Percentiles rank a stretch among this genome's conserved stretches.
phyloP scores from a whole-genome alignment of 2,888 invertebrate genomes.

The Oegoconia quadripuncta region DNA sequence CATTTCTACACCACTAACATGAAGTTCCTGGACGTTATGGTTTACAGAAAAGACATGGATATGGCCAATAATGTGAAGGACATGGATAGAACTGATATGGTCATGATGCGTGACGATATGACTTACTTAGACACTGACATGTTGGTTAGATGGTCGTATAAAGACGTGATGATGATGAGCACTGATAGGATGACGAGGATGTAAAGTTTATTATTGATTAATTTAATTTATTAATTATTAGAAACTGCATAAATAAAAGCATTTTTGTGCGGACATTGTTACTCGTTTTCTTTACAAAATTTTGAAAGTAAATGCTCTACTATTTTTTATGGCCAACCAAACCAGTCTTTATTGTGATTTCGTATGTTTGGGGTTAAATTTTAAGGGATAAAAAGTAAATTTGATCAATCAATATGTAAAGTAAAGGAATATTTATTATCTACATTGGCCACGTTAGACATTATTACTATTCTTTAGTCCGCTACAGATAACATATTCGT shows the following conservation, averaged over 20 bases:
- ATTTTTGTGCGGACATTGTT: neutral
- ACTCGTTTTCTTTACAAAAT: too few relatives aligned
- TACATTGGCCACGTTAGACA: too few relatives aligned
- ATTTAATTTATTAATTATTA: neutral
- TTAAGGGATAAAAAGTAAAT: too few relatives aligned
- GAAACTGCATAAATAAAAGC: neutral
- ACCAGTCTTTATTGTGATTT: too few relatives aligned
- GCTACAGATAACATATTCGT: too few relatives aligned
- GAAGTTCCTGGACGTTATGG: conserved; percentile 80
- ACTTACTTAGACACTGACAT: conserved; percentile 62
- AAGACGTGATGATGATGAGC: conserved; percentile 62
- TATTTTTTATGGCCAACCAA: too few relatives aligned
- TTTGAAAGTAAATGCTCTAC: too few relatives aligned
- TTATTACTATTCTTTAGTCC: too few relatives aligned
- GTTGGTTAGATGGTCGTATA: conserved; percentile 57
- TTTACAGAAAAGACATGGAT: conserved; percentile 80
- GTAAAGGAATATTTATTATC: too few relatives aligned
- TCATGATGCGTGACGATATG: conserved; percentile 65
- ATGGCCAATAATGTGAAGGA: conserved; percentile 52
- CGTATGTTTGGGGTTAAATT: too few relatives aligned
- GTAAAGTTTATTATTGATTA: conserved; percentile 27
- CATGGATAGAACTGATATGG: conserved; percentile 55
- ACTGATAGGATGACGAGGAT: conserved; percentile 53
- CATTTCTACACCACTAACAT: conserved; percentile 83
- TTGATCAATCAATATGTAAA: too few relatives aligned